Percentiles rank a stretch among this genome's conserved stretches.
Evolutionary conservation across 2,888 invertebrate species (phyloP).

Genomic region (Protonemura montana): DNA sequence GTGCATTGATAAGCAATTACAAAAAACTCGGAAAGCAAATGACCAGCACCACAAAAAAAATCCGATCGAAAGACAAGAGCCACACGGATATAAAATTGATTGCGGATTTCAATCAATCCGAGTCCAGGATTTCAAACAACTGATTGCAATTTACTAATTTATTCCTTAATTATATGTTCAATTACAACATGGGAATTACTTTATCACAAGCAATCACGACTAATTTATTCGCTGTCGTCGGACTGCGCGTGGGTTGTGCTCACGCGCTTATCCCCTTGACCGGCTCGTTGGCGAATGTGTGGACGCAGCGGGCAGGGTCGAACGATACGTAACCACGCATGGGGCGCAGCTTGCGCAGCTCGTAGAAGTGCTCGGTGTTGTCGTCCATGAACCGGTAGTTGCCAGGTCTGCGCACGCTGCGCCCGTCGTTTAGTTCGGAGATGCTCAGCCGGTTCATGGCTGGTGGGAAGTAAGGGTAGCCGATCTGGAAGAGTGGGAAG

Average conservation of each 20-base stretch:
- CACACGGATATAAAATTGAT: too few relatives aligned
- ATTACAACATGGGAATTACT: neutral
- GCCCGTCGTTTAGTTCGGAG: conserved; percentile 27
- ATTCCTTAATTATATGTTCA: too few relatives aligned
- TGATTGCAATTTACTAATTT: too few relatives aligned
- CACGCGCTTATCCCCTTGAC: neutral
- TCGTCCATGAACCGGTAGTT: conserved; percentile 12
- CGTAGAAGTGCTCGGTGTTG: conserved; percentile 14
- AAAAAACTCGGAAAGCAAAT: too few relatives aligned
- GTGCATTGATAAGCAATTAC: too few relatives aligned
- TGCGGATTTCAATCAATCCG: too few relatives aligned
- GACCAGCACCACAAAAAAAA: too few relatives aligned
- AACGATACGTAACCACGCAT: conserved; percentile 15
- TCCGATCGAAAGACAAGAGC: too few relatives aligned
- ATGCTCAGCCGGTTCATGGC: neutral
- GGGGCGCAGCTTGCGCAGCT: neutral
- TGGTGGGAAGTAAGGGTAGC: neutral
- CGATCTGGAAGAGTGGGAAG: neutral
- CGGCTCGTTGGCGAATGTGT: neutral
- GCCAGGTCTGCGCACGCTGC: neutral
- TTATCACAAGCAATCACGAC: neutral
- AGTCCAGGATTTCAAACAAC: too few relatives aligned
- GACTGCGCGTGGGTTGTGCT: too few relatives aligned
- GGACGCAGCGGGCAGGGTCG: neutral
- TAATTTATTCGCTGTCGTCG: too few relatives aligned